phyloP scores from a whole-genome alignment of 2,113 vertebrate genomes.

The Crypturellus undulatus region DNA sequence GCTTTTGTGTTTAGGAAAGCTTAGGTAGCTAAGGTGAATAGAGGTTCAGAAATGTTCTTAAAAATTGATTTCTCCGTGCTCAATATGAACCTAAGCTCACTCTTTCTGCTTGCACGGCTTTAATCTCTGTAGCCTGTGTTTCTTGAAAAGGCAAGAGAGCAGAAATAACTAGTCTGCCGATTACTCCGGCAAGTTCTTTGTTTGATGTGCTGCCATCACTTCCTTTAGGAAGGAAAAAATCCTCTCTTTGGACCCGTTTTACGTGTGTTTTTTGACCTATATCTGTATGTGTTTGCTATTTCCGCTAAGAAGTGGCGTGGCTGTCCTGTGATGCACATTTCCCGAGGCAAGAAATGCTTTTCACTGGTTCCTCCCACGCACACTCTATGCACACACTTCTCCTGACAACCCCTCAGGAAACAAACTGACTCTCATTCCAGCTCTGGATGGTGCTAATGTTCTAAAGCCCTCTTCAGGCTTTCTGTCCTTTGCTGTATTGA shows the following conservation, averaged over 20 bases:
- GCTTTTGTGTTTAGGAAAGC: not conserved
- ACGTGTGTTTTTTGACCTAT: accelerated
- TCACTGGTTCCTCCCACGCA: not conserved
- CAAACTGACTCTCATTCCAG: not conserved
- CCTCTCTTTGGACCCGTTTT: not conserved
- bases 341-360: slow-evolving; percentile 42
- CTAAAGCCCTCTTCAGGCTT: not conserved
- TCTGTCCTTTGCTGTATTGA: not conserved
- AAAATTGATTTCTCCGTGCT: not conserved
- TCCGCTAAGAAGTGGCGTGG: not conserved
- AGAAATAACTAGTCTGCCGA: not conserved
- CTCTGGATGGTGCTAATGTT: not conserved
- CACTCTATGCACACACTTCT: not conserved
- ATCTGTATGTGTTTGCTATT: not conserved
- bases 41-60: not conserved
- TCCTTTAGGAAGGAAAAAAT: not conserved
- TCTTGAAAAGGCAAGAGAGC: not conserved
- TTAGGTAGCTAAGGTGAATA: not conserved
- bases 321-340: not conserved
- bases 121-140: not conserved
- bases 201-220: not conserved
- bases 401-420: not conserved
- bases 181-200: not conserved
- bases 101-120: not conserved
- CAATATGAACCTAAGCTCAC: not conserved